Base-by-base conservation (phyloP, 2,113 vertebrate species). In the Chaenocephalus aceratus region DNA sequence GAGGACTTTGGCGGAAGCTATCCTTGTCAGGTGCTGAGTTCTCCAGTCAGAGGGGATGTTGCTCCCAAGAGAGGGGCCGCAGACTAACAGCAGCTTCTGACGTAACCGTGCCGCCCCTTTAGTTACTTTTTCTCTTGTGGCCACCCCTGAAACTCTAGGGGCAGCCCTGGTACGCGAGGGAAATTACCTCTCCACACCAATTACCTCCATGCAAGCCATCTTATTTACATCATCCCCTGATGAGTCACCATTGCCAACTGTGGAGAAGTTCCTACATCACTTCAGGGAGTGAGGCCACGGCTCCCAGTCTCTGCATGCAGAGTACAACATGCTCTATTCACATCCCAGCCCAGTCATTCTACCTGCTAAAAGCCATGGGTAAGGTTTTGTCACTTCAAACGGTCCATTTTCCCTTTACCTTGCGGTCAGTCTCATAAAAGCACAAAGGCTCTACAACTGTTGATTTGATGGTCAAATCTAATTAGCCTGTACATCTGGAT, bases 401-500 rank as follows among this genome's bases (percentile, higher is more conserved):
- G 84, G 85, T 89, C 91, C 90, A 92, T 95, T 94, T 95, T 94
- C 93, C 88, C 73, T 94, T 92, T 94, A 93, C 94, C 93, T 96
- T 96, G 95, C 94, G 95, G 95, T 95, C 94, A 95, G 95, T 89
- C 95, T 90, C 87, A 85, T 97, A 97, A 97, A 97, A 96, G 89
- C 95, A 95, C 94, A 92, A 83, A 85, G 85, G 82, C 90, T 92
- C 91, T 91, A 91, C 89, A 95, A 96, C 94, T 96, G 93, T 96
- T 96, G 96, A 96, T 96, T 96, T 95, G 95, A 97, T 94, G 95
- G 96, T 94, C 94, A 97, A 97, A 97, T 96, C 95, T 96, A 97
- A 98, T 98, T 97, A 98, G 96, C 92, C 95, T 92, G 94, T 97
- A 96, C 96, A 97, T 97, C 96, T 95, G 96, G 95, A 96, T 94